These are phyloP conservation scores for Machimus rusticus DNA, from an alignment of 2,888 invertebrate species.

Conservation along the genomic window DNA sequence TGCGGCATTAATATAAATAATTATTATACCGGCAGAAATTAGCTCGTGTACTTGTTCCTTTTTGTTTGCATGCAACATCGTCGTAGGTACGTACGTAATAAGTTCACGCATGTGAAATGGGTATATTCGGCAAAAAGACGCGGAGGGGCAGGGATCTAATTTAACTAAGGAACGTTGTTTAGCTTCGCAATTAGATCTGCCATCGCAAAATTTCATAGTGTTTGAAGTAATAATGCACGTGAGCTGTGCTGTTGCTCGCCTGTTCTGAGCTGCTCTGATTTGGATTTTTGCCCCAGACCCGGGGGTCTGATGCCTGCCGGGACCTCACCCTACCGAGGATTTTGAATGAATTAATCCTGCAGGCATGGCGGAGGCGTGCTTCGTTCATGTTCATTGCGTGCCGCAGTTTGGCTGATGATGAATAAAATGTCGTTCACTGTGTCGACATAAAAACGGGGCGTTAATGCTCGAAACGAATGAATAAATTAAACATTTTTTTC, in stretches of 20 bases:
- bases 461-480: not conserved
- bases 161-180: not conserved
- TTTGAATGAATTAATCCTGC: not conserved
- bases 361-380: not conserved
- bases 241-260: not conserved
- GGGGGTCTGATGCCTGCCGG: not conserved
- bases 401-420: not conserved
- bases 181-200: not conserved
- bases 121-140: not conserved
- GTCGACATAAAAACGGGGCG: not conserved
- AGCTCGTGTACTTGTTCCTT: not conserved
- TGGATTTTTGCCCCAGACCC: not conserved
- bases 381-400: not conserved
- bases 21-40: not conserved
- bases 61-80: not conserved
- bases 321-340: not conserved
- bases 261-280: not conserved
- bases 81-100: not conserved
- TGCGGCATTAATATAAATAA: not conserved
- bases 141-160: not conserved
- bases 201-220: not conserved
- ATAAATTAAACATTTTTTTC: slow-evolving; percentile 7
- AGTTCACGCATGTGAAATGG: slow-evolving; percentile 7
- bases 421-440: slow-evolving; percentile 7
- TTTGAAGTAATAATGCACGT: not conserved